These are phyloP conservation scores for Vireo altiloquus DNA, from an alignment of 2,113 vertebrate genomes.

Conservation along the genomic window DNA sequence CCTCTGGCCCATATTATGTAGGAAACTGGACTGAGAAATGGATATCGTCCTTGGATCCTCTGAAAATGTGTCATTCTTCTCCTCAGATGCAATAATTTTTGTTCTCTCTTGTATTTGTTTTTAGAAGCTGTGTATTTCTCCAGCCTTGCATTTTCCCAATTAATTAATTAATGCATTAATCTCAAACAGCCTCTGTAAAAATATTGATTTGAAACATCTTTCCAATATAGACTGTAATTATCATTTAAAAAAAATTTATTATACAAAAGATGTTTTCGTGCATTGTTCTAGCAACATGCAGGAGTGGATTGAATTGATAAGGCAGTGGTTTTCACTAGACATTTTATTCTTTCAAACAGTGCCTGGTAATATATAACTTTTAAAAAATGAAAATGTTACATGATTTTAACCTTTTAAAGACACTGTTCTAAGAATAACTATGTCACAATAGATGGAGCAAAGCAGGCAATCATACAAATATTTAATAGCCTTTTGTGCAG, in stretches of 20 bases:
- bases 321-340: background rate
- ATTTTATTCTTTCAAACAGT: background rate
- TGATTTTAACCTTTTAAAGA: background rate
- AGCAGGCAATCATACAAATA: background rate
- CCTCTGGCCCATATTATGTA: background rate
- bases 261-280: background rate
- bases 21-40: background rate
- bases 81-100: background rate
- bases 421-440: background rate
- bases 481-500: background rate
- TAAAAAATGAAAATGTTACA: background rate
- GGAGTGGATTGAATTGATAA: background rate
- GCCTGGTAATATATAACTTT: background rate
- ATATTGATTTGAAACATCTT: background rate
- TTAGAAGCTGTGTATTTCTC: background rate
- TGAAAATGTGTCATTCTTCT: background rate
- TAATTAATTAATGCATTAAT: background rate
- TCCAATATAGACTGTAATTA: background rate
- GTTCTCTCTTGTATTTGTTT: background rate
- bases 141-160: background rate
- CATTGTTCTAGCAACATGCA: background rate
- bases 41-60: background rate
- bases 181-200: background rate
- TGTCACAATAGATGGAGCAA: background rate
- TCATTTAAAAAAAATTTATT: background rate